A percentile compares a stretch with the other conserved stretches of the same genome.
These are phyloP conservation scores for Mixornis gularis DNA, from an alignment of 2,113 vertebrate species.

Conservation along the genomic window DNA sequence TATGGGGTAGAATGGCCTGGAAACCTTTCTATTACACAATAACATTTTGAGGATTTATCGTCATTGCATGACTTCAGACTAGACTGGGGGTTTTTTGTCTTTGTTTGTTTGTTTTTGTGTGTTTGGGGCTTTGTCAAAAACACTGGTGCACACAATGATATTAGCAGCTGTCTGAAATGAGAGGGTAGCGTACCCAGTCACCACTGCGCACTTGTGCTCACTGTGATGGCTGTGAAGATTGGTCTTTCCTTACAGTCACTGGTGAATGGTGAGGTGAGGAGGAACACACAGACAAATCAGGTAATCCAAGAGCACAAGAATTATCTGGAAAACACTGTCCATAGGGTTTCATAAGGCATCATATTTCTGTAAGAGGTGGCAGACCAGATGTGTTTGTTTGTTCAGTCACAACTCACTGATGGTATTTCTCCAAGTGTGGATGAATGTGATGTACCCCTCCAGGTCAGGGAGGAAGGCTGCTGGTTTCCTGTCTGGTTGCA, in stretches of 20 bases:
- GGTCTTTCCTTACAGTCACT: neutral
- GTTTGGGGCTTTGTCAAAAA: neutral
- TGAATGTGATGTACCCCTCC: neutral
- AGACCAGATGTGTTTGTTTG: neutral
- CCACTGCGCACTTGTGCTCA: neutral
- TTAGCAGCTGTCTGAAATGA: neutral
- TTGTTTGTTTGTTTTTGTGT: neutral
- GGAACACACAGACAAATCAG: neutral
- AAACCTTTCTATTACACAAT: neutral
- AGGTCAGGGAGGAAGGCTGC: neutral
- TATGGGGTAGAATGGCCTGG: neutral
- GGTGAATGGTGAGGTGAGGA: neutral
- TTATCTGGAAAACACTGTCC: neutral
- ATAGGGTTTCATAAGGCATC: rapidly evolving
- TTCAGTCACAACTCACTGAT: neutral
- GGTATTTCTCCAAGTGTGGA: neutral
- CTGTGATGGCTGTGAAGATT: neutral
- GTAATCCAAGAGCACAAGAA: neutral
- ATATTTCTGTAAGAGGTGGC: neutral
- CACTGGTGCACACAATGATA: neutral
- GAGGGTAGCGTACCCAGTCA: neutral
- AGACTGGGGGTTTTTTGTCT: neutral
- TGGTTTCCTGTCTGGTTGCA: neutral
- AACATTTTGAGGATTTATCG: neutral
- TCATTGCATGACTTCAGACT: neutral